A percentile compares a stretch with the other conserved stretches of the same genome.
These are phyloP conservation scores for Apoderus coryli DNA, from an alignment of 2,888 invertebrate species.

Conservation along the genomic window DNA sequence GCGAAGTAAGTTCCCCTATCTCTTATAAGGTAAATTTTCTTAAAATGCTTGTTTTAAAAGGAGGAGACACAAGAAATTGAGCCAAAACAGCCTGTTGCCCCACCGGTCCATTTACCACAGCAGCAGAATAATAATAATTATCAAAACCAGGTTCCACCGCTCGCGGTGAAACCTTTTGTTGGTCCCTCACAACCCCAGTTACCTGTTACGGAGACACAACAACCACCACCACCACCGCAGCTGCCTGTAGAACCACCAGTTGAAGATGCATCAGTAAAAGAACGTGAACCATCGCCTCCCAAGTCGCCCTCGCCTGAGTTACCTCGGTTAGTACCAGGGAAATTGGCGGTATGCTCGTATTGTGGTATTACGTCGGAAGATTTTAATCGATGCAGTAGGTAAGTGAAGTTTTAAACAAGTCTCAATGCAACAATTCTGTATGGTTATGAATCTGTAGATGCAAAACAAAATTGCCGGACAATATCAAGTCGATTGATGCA, in stretches of 20 bases:
- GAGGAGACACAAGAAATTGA: slow-evolving; percentile 10
- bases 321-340: slow-evolving; percentile 53
- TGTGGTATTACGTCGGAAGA: slow-evolving; percentile 71
- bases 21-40: too few relatives aligned
- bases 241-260: slow-evolving; percentile 7
- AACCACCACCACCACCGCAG: slow-evolving; percentile 11
- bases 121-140: slow-evolving; percentile 1
- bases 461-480: slow-evolving; percentile 53
- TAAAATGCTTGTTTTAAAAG: too few relatives aligned
- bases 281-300: too few relatives aligned
- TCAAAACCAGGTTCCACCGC: too few relatives aligned
- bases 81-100: slow-evolving; percentile 8
- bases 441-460: too few relatives aligned
- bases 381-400: slow-evolving; percentile 57
- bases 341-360: slow-evolving; percentile 60
- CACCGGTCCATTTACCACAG: slow-evolving; percentile 6
- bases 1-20: too few relatives aligned
- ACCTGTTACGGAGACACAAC: too few relatives aligned
- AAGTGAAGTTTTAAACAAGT: slow-evolving; percentile 2
- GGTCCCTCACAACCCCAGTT: too few relatives aligned
- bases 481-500: slow-evolving; percentile 42
- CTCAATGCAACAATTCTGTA: too few relatives aligned
- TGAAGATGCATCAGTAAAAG: slow-evolving; percentile 8
- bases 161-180: too few relatives aligned
- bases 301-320: slow-evolving; percentile 30